Base-by-base conservation (phyloP, 2,888 invertebrate genomes). In the Megalurothrips usitatus region DNA sequence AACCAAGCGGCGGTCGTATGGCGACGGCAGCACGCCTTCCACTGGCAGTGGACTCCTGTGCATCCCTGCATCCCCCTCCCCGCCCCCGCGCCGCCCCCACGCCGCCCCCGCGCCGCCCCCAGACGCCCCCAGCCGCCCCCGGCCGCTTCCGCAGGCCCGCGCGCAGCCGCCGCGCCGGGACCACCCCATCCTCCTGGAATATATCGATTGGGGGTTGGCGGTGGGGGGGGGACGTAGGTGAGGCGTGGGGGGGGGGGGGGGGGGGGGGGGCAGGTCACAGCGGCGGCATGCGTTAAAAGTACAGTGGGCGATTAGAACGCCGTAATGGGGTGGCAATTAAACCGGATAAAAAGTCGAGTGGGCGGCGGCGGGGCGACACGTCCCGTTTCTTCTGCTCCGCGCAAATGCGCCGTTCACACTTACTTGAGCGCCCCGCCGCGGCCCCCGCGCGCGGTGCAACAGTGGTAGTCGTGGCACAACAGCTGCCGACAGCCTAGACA, bases 121-220 rank as follows among this genome's bases (percentile, higher is more conserved):
- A 2, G 9, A 9, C n/a, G 10, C 63, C 52, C 23, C 68, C 68
- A 3, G n/a, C 68, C 68, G 19, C 68, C n/a, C 23, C 68, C 23
- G 11, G 23, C 68, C 23, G n/a, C 23, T 11, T 8, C 63, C 63
- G 19, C 63, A 3, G 19, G n/a, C n/a, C n/a, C 63, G n/a, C 26
- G n/a, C n/a, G 68, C 68, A 68, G 68, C 68, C 19, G 68, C 68
- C 68, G 68, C 68, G 68, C 23, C 8, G 68, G 68, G 9, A n/a
- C 68, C n/a, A n/a, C 68, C 68, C 68, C 68, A 68, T 68, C 26
- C 68, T 68, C 68, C 58, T 19, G 58, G 58, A 58, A 58, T 68
- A 68, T 68, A 68, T 68, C 68, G 68, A 68, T 68, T 68, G 68
- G 23, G 23, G 58, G 58, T 14, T 43, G 58, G n/a, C 6, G 58